Evolutionary conservation across 2,888 invertebrate genomes (phyloP).

Genomic region (Trachelus tabidus): DNA sequence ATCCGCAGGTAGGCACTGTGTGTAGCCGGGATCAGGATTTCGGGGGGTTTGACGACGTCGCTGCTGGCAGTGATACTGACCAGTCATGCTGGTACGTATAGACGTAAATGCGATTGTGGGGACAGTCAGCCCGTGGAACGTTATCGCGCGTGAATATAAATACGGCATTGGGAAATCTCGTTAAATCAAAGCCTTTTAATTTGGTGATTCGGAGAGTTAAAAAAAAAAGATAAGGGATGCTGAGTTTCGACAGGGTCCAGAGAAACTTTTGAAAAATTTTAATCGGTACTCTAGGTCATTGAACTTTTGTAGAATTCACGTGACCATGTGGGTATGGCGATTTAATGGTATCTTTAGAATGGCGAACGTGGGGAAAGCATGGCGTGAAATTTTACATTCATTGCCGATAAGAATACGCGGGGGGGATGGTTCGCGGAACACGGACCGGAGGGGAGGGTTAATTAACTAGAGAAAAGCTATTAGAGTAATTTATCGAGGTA

Average conservation of each 20-base stretch:
- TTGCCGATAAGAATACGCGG: not conserved
- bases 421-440: not conserved
- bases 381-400: not conserved
- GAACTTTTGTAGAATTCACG: not conserved
- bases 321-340: not conserved
- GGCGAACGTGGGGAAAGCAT: not conserved
- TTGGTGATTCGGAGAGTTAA: not conserved
- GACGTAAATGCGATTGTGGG: not conserved
- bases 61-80: not conserved
- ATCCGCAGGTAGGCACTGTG: conserved; percentile 11
- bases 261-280: not conserved
- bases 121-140: not conserved
- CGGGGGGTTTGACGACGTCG: not conserved
- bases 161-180: conserved; percentile 4
- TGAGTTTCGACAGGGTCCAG: not conserved
- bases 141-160: not conserved
- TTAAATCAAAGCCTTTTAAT: not conserved
- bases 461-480: conserved; percentile 43
- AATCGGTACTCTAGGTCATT: not conserved
- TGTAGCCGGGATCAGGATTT: not conserved
- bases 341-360: not conserved
- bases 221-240: too few species aligned
- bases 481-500: conserved; percentile 42
- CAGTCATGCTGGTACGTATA: not conserved
- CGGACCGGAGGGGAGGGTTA: conserved; percentile 26